phyloP scores from a whole-genome alignment of 1,140 invertebrate genomes.

The Neomicropteryx cornuta region DNA sequence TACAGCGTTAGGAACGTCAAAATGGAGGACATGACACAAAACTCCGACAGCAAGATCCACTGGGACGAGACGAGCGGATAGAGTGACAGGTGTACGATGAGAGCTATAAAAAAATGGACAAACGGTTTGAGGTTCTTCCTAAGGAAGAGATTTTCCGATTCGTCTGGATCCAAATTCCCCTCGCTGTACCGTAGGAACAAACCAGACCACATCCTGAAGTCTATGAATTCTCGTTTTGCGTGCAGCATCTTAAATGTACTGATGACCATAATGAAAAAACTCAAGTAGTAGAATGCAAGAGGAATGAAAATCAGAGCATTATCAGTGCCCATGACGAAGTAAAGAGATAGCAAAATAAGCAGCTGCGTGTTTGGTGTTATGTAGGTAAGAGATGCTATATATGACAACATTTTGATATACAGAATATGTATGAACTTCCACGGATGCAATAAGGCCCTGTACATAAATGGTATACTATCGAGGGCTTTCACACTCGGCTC shows the following conservation, averaged over 20 bases:
- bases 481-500: constrained; percentile 50
- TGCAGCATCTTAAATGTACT: constrained; percentile 72
- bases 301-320: constrained; percentile 56
- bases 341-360: constrained; percentile 52
- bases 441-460: constrained; percentile 59
- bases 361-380: constrained; percentile 50
- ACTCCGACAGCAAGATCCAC: constrained; percentile 72
- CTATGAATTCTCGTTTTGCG: constrained; percentile 56
- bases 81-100: constrained; percentile 61
- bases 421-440: constrained; percentile 54
- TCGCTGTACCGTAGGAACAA: constrained; percentile 61
- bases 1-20: constrained; percentile 63
- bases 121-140: constrained; percentile 72
- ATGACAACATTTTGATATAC: constrained; percentile 54
- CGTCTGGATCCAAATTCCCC: constrained; percentile 56
- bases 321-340: constrained; percentile 52
- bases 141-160: constrained; percentile 72
- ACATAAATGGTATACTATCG: constrained; percentile 56
- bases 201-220: constrained; percentile 69
- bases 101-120: constrained; percentile 61
- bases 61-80: constrained; percentile 66
- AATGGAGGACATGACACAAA: constrained; percentile 60
- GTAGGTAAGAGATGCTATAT: constrained; percentile 42
- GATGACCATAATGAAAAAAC: constrained; percentile 60
- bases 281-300: constrained; percentile 56